Base-by-base conservation (phyloP, 2,888 invertebrate genomes). In the Meghimatium bilineatum region DNA sequence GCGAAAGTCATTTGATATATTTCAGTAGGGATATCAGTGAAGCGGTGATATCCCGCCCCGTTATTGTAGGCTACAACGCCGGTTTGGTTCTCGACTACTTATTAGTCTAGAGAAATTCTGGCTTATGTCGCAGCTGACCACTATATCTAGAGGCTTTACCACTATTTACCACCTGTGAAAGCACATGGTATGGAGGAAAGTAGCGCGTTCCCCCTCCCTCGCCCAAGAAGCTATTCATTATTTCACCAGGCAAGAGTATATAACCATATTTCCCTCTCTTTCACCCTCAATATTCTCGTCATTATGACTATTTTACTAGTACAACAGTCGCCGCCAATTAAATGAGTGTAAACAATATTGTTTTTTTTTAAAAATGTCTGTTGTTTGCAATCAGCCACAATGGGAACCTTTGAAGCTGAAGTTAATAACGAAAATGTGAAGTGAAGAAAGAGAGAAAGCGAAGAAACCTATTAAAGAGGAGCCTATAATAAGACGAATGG, bases 181-280 rank as follows among this genome's bases (percentile, higher is more conserved):
- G n/a, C n/a, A n/a, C n/a, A n/a, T n/a, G n/a, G n/a, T n/a, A n/a
- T n/a, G n/a, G n/a, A n/a, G n/a, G n/a, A n/a, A n/a, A n/a, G n/a
- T n/a, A n/a, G n/a, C n/a, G n/a, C n/a, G n/a, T n/a, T n/a, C n/a
- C n/a, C n/a, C n/a, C n/a, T n/a, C n/a, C n/a, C n/a, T n/a, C n/a
- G n/a, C n/a, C n/a, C n/a, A n/a, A 71, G 38, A 71, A 71, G 38
- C 36, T 71, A 71, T 38, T 71, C 36, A 71, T 71, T 71, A 71
- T 26, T 36, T 71, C 38, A 71, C 71, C 38, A 71, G 1, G 38
- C 26, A 3, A 5, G 71, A 71, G 38, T 71, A 69, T 17, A 36
- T 23, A 20, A 36, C 69, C 36, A 17, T 23, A 34, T 17, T 36
- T 23, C 34, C 71, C 23, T 8, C 26, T 26, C 3, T 17, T 26